Evolutionary conservation across 2,888 invertebrate species (phyloP), one percentile per base, ranked within the genome.

Genomic region (Cetonia aurata): DNA sequence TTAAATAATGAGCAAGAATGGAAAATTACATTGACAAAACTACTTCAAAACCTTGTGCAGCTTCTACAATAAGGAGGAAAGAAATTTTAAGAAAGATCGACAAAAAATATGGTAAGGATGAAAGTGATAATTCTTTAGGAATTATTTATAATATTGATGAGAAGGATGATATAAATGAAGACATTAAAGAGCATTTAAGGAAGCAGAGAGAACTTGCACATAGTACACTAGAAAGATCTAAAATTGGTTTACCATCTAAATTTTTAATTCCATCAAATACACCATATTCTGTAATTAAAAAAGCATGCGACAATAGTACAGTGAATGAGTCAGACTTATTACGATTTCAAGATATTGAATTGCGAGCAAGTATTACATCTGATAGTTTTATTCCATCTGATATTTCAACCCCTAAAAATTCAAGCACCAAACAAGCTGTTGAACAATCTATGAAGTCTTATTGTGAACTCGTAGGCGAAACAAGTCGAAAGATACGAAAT

Each of bases 11-110:
- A 17, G 12, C 25, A 50, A 12, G 3, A 17, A 65, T 37, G 37
- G 48, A 71, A 52, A 71, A 74, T 71, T 72, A 56, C 66, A 73
- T 72, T 62, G 71, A 74, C 55, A 71, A 75, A 72, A 73, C 73
- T 62, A 85, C 85, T 15, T 85, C 86, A 33, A 74, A 80, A 74
- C 86, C 86, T 6, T 83, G 83, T 74, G 85, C 85, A 46, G 80
- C 82, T 15, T 86, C 86, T 3, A 86, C 86, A 17, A 82, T 83
- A 31, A 80, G 81, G 68, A 81, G 82, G 72, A 83, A 80, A 76
- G 75, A 72, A 41, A 10, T 46, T 19, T 33, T 60, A 41, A 72
- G 66, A 55, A 72, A 72, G 33, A 25, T 66, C 10, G 59, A 71
- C n/a, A 59, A 71, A 57, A 69, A 69, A 15, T 52, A 60, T 53